A percentile compares a stretch with the other conserved stretches of the same genome.
Conservation (phyloP, 1,140 invertebrate species). For the Phortica variegata region DNA sequence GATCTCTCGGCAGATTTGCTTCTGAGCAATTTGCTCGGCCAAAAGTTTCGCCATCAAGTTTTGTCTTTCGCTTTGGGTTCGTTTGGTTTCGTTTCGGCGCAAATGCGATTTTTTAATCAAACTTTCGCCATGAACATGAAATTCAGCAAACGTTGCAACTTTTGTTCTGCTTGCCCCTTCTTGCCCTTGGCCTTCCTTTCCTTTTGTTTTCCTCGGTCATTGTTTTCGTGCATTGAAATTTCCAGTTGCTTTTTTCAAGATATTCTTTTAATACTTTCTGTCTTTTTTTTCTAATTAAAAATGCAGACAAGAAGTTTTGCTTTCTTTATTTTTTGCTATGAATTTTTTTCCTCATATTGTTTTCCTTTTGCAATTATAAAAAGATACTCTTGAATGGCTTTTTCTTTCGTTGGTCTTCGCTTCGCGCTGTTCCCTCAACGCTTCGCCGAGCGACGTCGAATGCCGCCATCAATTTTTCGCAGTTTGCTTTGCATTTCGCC, state of each 20-base stretch:
- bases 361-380: conserved; percentile 39
- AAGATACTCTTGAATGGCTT: conserved; percentile 42
- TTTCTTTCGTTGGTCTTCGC: too few relatives aligned
- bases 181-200: conserved; percentile 1
- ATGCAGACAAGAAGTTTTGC: conserved; percentile 37
- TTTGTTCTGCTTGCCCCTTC: background rate
- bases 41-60: conserved; percentile 10
- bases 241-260: too few relatives aligned
- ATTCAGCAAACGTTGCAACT: background rate
- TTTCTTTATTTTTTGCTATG: conserved; percentile 9
- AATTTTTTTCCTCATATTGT: conserved; percentile 10
- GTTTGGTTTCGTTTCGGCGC: background rate
- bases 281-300: conserved; percentile 43
- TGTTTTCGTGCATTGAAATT: conserved; percentile 34
- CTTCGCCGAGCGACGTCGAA: too few relatives aligned
- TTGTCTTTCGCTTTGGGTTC: conserved; percentile 6
- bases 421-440: too few relatives aligned
- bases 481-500: conserved; percentile 19
- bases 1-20: too few relatives aligned
- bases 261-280: too few relatives aligned
- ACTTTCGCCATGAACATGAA: conserved; percentile 33
- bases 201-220: conserved; percentile 17
- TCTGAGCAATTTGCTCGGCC: conserved; percentile 23
- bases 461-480: conserved; percentile 7
- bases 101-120: conserved; percentile 27